Percentiles rank a stretch among this genome's conserved stretches.
These are phyloP conservation scores for Amaurobius ferox DNA, from an alignment of 2,888 invertebrate species.

Conservation along the genomic window DNA sequence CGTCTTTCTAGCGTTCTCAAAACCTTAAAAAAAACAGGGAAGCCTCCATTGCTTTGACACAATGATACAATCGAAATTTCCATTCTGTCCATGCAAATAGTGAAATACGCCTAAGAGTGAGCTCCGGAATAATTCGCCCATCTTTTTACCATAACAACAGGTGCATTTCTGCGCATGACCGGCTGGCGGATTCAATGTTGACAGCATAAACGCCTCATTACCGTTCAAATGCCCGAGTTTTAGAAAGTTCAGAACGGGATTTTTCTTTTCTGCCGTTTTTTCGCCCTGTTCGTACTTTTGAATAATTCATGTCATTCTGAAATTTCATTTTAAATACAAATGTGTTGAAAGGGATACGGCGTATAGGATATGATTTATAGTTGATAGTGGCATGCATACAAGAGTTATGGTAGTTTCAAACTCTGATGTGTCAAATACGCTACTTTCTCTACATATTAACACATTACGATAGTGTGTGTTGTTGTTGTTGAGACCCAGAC, in stretches of 20 bases:
- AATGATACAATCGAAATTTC: constrained; percentile 24
- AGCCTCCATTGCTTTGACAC: too few relatives aligned
- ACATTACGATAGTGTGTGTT: too few relatives aligned
- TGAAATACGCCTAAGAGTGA: background rate
- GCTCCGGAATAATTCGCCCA: constrained; percentile 1
- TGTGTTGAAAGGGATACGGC: too few relatives aligned
- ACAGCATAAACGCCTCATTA: constrained; percentile 24
- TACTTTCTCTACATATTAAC: too few relatives aligned
- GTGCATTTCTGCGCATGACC: constrained; percentile 19
- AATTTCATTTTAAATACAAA: background rate
- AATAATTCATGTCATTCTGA: background rate
- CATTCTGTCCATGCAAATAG: constrained; percentile 21
- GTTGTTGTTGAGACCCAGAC: too few relatives aligned
- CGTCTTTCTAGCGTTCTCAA: too few relatives aligned
- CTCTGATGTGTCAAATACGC: too few relatives aligned
- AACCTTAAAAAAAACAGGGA: too few relatives aligned
- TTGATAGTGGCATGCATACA: too few relatives aligned
- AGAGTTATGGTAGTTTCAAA: too few relatives aligned
- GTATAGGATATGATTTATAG: too few relatives aligned
- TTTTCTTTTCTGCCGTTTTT: background rate
- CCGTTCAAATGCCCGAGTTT: constrained; percentile 18
- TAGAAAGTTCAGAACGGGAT: background rate
- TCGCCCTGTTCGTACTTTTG: background rate
- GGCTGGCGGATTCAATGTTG: background rate
- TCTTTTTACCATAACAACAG: constrained; percentile 27